phyloP scores from a whole-genome alignment of 2,888 invertebrate species.

The Pseudolycoriella hygida region DNA sequence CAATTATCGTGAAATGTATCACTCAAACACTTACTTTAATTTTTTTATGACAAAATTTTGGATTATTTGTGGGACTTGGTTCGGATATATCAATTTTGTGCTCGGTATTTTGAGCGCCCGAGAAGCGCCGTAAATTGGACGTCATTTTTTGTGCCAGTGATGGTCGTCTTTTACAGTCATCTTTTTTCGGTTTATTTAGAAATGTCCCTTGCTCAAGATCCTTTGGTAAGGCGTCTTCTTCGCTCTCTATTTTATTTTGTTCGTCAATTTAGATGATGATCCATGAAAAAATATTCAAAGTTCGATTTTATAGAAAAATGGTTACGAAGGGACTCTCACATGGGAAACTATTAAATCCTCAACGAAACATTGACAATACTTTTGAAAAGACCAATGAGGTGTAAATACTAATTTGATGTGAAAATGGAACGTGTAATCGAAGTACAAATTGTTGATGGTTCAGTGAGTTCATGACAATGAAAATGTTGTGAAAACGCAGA shows the following conservation, averaged over 20 bases:
- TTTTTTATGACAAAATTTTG: slow-evolving; percentile 21
- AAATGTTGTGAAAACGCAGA: too few relatives aligned
- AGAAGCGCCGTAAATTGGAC: slow-evolving; percentile 4
- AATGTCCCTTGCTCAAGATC: slow-evolving; percentile 1
- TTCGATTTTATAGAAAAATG: too few relatives aligned
- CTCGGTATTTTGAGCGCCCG: slow-evolving; percentile 3
- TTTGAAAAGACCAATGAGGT: too few relatives aligned
- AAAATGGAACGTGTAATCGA: too few relatives aligned
- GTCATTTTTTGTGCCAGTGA: slow-evolving; percentile 7
- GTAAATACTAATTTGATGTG: too few relatives aligned
- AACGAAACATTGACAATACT: too few relatives aligned
- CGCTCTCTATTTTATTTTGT: slow-evolving; percentile 2
- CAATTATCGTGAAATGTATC: neutral
- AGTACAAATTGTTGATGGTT: too few relatives aligned
- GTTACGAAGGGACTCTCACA: too few relatives aligned
- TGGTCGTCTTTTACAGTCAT: slow-evolving; percentile 2
- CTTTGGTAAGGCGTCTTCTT: slow-evolving; percentile 5
- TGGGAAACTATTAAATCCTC: too few relatives aligned
- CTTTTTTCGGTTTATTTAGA: slow-evolving; percentile 5
- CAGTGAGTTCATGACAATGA: too few relatives aligned
- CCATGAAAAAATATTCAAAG: too few relatives aligned
- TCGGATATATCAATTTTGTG: slow-evolving; percentile 6
- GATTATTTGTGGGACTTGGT: slow-evolving; percentile 1
- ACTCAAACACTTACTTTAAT: slow-evolving; percentile 20
- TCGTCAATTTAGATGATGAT: too few relatives aligned